These are phyloP conservation scores for Bedellia somnulentella DNA, from an alignment of 2,888 invertebrate species.

Conservation along the genomic window DNA sequence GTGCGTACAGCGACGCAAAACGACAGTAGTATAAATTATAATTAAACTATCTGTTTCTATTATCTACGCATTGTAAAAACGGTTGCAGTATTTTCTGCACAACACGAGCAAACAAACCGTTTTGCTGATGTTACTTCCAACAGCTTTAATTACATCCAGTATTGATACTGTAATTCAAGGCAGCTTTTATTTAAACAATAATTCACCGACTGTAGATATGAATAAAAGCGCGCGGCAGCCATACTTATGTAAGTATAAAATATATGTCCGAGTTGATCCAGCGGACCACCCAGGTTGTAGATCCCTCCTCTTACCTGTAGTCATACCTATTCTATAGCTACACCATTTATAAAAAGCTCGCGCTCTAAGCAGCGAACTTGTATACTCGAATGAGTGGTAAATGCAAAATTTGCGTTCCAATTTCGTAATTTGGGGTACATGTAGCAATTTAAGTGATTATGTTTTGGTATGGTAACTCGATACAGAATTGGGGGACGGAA, in stretches of 20 bases:
- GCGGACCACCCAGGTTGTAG: conserved; percentile 49
- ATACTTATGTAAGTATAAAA: conserved; percentile 17
- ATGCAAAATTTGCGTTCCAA: conserved; percentile 20
- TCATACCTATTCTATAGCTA: conserved; percentile 12
- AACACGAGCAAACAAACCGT: no score
- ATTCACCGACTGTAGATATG: conserved; percentile 25
- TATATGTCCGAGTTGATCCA: conserved; percentile 36
- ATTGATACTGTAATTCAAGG: conserved; percentile 32
- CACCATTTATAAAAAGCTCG: conserved; percentile 7
- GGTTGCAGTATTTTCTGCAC: no score
- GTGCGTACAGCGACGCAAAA: no score
- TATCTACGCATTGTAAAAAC: no score
- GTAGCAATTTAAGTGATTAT: conserved; percentile 48
- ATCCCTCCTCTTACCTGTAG: conserved; percentile 25
- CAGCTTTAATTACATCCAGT: conserved; percentile 31
- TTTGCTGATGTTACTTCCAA: conserved; percentile 12
- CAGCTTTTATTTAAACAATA: conserved; percentile 39
- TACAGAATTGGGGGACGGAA: conserved; percentile 20
- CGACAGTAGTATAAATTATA: no score
- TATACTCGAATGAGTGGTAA: conserved; percentile 11
- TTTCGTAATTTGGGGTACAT: conserved; percentile 48
- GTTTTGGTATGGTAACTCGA: conserved; percentile 15
- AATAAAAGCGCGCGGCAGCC: conserved; percentile 20
- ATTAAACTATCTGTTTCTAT: no score
- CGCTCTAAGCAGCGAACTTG: conserved; percentile 6